Base-by-base conservation (phyloP, 2,113 vertebrate genomes). In the Rhombomys opimus region DNA sequence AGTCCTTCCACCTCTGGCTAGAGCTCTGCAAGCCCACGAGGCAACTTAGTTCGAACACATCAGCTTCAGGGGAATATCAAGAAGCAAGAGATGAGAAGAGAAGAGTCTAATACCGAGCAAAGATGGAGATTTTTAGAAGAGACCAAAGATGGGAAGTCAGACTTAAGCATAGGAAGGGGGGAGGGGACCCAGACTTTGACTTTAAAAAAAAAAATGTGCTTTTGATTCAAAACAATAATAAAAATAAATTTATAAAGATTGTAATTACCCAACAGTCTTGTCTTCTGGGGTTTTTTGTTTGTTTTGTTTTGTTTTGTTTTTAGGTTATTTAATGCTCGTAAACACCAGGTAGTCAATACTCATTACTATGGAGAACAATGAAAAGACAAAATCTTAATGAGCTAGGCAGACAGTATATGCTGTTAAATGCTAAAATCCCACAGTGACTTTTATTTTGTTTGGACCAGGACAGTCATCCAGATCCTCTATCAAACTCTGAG, bases 191-290 rank as follows among this genome's bases (percentile, higher is more conserved):
- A 93, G 30, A 35, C 17, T 88, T 88, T 90, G 1, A 72, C 52
- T 92, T 9, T 68, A 30, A 32, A 61, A 61, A 61, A 3, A 65
- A 50, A 86, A 22, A 67, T 67, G 61, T 86, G 82, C 4, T 86
- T 84, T 94, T 96, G 73, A 63, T 68, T 93, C 57, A 32, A 50
- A 94, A 89, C 85, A 93, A 88, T 73, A 86, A 81, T 90, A 92
- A 95, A 94, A 93, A 96, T 91, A 35, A 5, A 7, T 27, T 63
- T 72, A 38, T 41, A 85, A 70, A 59, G 65, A 32, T n/a, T 38
- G 81, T 17, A 78, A 50, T 92, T 87, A 65, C 30, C 68, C 27
- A 70, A 77, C 5, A 73, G 2, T 93, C 75, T 87, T 76, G 2
- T 93, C 75, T 87, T 76, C 82, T 70, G 4, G 88, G 13, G 46